Base-by-base conservation (phyloP, 2,888 invertebrate genomes). In the Leptopilina syphax region DNA sequence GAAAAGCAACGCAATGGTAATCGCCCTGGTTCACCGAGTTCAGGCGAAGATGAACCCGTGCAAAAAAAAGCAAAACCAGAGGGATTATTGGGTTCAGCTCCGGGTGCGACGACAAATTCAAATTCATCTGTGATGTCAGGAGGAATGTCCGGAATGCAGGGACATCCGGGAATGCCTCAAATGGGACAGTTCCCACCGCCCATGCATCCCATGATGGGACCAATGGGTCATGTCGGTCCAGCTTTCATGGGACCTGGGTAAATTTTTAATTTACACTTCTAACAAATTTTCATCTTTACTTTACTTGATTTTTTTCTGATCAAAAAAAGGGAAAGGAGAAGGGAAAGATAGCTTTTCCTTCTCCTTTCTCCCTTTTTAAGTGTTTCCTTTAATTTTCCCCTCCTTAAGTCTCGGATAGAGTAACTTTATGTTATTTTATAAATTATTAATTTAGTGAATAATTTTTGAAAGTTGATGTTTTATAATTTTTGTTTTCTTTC, bases 41-140 rank as follows among this genome's bases (percentile, higher is more conserved):
- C 97, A 87, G 97, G 97, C 65, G 96, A 97, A 87, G 96, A 97
- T 90, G 96, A 97, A 88, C 97, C 97, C 0, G 94, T 95, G 6
- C 94, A 95, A 65, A 97, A 97, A 92, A 96, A 96, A 90, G 92
- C 94, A 84, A 95, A 95, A 92, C 95, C 93, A 79, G 96, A 93
- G 92, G 95, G 95, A n/a, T 93, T 95, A 3, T 92, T 95, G 76
- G 93, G 94, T 8, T 95, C 94, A 80, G 94, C 94, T 3, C 95
- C 94, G 3, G 94, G 95, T 65, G 93, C 94, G 2, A 93, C 94
- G 80, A 24, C 24, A 18, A 93, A 94, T 18, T 81, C 95, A 90
- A 95, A 94, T 89, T 89, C 94, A 85, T 93, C 93, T 47, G 94
- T 96, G 91, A 95, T 95, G 87, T 94, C 95, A 0, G 95, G 95